Evolutionary conservation across 2,888 invertebrate genomes (phyloP).

Genomic region (Diloba caeruleocephala): DNA sequence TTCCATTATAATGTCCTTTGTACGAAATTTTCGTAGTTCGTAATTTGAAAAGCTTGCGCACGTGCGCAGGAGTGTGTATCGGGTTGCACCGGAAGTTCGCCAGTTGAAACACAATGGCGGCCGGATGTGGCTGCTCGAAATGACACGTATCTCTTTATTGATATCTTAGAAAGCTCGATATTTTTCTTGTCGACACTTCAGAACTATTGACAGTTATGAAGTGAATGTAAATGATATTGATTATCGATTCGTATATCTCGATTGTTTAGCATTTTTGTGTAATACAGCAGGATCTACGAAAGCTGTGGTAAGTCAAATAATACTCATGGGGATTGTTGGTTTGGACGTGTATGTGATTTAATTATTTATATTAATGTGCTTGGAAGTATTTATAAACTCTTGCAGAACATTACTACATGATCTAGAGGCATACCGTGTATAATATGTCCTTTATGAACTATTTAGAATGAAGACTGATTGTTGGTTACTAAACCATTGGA

Average conservation of each 20-base stretch:
- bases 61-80: slow-evolving; percentile 89
- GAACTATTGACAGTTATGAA: slow-evolving; percentile 71
- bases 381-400: no score
- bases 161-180: slow-evolving; percentile 87
- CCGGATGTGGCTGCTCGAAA: slow-evolving; percentile 88
- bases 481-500: slow-evolving; percentile 7
- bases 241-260: slow-evolving; percentile 46
- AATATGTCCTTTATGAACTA: slow-evolving; percentile 2
- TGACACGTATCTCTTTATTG: slow-evolving; percentile 89
- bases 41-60: slow-evolving; percentile 87
- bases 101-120: slow-evolving; percentile 84
- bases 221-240: slow-evolving; percentile 66
- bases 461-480: slow-evolving; percentile 17
- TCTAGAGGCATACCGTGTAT: no score
- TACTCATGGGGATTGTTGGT: no score
- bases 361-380: no score
- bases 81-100: slow-evolving; percentile 87
- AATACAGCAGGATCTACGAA: slow-evolving; percentile 29
- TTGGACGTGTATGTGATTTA: no score
- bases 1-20: slow-evolving; percentile 65
- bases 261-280: slow-evolving; percentile 30
- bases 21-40: slow-evolving; percentile 76
- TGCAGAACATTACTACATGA: no score
- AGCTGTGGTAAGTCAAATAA: slow-evolving; percentile 6
- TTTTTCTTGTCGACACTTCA: slow-evolving; percentile 82